Percentiles rank a stretch among this genome's conserved stretches.
Evolutionary conservation across 2,888 invertebrate genomes (phyloP).

Genomic region (Graphium colonna): DNA sequence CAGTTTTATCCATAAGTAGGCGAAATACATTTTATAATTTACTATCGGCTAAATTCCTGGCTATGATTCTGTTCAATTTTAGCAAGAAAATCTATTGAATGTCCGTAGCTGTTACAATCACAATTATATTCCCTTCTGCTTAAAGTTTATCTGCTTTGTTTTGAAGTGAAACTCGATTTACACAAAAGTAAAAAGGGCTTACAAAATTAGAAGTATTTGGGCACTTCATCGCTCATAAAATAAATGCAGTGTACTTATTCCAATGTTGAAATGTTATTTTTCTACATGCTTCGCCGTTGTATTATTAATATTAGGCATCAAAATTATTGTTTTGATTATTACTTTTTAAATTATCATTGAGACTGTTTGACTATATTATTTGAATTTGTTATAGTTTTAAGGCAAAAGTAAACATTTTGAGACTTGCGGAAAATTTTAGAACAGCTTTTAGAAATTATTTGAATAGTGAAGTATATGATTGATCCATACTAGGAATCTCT

Average conservation of each 20-base stretch:
- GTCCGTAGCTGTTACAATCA: too few relatives aligned
- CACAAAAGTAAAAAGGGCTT: neutral
- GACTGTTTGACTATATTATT: conserved; percentile 22
- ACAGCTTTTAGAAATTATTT: neutral
- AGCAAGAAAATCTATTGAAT: too few relatives aligned
- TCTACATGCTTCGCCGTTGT: conserved; percentile 1
- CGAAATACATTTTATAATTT: too few relatives aligned
- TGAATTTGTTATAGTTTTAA: neutral
- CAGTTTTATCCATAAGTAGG: too few relatives aligned
- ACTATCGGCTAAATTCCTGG: too few relatives aligned
- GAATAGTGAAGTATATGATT: neutral
- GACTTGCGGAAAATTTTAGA: neutral
- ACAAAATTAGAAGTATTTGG: conserved; percentile 14
- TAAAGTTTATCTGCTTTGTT: neutral
- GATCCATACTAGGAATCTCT: neutral
- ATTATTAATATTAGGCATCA: conserved; percentile 4
- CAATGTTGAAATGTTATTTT: neutral
- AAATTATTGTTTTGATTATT: conserved; percentile 16
- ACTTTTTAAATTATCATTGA: conserved; percentile 21
- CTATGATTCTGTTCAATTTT: too few relatives aligned
- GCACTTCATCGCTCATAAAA: neutral
- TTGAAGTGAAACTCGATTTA: too few relatives aligned
- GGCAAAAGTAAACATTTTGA: neutral
- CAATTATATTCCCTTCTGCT: too few relatives aligned
- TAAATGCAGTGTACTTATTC: conserved; percentile 14